A percentile compares a stretch with the other conserved stretches of the same genome.
Conservation (phyloP, 53 echinoderm and acorn worm genomes). For the Luidia sarsii region DNA sequence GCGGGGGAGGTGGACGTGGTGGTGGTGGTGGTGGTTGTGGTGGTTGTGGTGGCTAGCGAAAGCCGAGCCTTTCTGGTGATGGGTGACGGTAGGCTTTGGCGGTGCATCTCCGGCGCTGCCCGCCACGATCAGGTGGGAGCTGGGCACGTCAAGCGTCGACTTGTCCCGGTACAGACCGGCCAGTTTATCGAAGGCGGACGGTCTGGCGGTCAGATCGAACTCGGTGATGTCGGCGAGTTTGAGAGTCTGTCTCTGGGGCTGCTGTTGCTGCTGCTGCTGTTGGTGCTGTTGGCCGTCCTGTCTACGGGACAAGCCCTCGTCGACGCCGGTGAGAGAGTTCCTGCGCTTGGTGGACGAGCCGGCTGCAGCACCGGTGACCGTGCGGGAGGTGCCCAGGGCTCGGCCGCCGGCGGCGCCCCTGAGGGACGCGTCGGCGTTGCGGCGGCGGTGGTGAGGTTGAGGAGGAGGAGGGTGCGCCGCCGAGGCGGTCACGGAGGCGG, state of each 20-base stretch:
- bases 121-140: slow-evolving; percentile 14
- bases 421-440: neutral
- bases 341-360: slow-evolving; percentile 7
- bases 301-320: no score
- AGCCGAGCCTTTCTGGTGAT: neutral
- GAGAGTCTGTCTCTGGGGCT: slow-evolving; percentile 32
- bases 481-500: slow-evolving; percentile 1
- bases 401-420: neutral
- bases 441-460: neutral
- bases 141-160: slow-evolving; percentile 26
- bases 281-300: no score
- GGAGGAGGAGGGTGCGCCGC: neutral
- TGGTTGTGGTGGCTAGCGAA: neutral
- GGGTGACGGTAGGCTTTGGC: neutral
- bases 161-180: slow-evolving; percentile 27
- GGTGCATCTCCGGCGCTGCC: no score
- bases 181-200: slow-evolving; percentile 40
- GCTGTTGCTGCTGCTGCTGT: no score
- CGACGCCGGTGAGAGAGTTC: slow-evolving; percentile 2
- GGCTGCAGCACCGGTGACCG: neutral
- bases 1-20: slow-evolving; percentile 26
- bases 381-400: slow-evolving; percentile 21
- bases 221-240: slow-evolving; percentile 41
- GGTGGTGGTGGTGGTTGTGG: neutral
- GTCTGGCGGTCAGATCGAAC: slow-evolving; percentile 25